Evolutionary conservation across 2,797 vertebrate genomes (phyloP).

Genomic region (Petrocephalus sullivani): DNA sequence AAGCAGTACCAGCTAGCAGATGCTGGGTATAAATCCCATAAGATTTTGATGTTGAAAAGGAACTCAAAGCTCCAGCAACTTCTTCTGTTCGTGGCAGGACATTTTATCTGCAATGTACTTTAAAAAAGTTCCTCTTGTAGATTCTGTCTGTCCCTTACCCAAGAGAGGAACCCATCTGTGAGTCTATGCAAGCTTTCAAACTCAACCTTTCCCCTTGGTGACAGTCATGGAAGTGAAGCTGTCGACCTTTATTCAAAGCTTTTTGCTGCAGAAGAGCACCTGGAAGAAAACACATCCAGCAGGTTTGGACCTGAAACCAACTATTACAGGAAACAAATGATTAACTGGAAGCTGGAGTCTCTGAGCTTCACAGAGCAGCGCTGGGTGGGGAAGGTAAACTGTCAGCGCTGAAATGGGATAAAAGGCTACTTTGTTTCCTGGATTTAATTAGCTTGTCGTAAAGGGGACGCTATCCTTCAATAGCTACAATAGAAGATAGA

Average conservation of each 20-base stretch:
- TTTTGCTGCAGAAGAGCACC: constrained; percentile 3
- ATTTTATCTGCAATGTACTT: not conserved
- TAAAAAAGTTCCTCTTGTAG: not conserved
- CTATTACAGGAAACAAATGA: not conserved
- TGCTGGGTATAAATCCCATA: not conserved
- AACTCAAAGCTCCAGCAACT: not conserved
- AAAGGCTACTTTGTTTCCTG: not conserved
- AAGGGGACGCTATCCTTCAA: not conserved
- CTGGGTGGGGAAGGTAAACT: not conserved
- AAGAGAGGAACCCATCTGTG: not conserved
- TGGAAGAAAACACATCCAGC: not conserved
- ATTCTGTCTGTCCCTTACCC: not conserved
- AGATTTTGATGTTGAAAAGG: not conserved
- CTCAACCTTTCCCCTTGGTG: not conserved
- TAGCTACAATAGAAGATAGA: not conserved
- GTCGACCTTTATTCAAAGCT: not conserved
- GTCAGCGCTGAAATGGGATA: not conserved
- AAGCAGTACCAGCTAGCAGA: not conserved
- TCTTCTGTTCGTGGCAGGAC: not conserved
- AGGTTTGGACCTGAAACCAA: not conserved
- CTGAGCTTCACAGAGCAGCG: not conserved
- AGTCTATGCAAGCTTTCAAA: not conserved
- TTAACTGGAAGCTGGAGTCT: not conserved
- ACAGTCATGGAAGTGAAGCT: not conserved
- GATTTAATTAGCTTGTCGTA: not conserved